These are phyloP conservation scores for Aurelia sp. DNA, from an alignment of 30 jellyfish, hydroid and myxozoan species.

Conservation along the genomic window DNA sequence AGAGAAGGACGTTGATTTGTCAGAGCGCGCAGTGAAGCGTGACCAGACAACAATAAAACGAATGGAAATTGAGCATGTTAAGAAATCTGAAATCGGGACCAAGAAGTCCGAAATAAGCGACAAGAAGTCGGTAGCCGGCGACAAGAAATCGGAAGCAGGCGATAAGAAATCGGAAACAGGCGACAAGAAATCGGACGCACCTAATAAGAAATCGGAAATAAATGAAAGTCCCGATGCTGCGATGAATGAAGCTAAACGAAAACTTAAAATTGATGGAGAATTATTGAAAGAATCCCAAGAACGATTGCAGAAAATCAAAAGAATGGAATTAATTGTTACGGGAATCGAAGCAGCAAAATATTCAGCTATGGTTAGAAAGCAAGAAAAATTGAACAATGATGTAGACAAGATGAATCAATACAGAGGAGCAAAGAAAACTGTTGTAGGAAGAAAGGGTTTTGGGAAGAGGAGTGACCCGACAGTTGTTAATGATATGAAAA, in stretches of 20 bases:
- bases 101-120: slow-evolving; percentile 31
- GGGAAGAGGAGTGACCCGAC: slow-evolving; percentile 19
- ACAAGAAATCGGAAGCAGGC: not conserved
- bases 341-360: slow-evolving; percentile 94
- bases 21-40: slow-evolving; percentile 79
- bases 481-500: no score
- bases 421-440: slow-evolving; percentile 51
- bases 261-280: slow-evolving; percentile 84
- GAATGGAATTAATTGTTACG: slow-evolving; percentile 92
- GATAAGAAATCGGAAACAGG: not conserved
- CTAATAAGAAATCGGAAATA: not conserved
- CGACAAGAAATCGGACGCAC: not conserved
- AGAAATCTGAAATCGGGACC: slow-evolving; percentile 38
- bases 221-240: slow-evolving; percentile 9
- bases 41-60: slow-evolving; percentile 75
- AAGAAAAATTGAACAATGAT: slow-evolving; percentile 37
- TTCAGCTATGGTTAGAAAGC: slow-evolving; percentile 70
- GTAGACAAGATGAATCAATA: slow-evolving; percentile 25
- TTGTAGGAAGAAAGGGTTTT: slow-evolving; percentile 47
- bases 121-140: slow-evolving; percentile 13
- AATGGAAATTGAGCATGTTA: slow-evolving; percentile 72
- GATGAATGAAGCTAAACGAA: slow-evolving; percentile 72
- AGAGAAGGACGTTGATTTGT: slow-evolving; percentile 84
- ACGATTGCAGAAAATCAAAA: slow-evolving; percentile 78
- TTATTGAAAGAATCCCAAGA: slow-evolving; percentile 87